Evolutionary conservation across 2,113 vertebrate species (phyloP), one percentile per base, ranked within the genome.

Genomic region (Tenebrosternarchus preto): DNA sequence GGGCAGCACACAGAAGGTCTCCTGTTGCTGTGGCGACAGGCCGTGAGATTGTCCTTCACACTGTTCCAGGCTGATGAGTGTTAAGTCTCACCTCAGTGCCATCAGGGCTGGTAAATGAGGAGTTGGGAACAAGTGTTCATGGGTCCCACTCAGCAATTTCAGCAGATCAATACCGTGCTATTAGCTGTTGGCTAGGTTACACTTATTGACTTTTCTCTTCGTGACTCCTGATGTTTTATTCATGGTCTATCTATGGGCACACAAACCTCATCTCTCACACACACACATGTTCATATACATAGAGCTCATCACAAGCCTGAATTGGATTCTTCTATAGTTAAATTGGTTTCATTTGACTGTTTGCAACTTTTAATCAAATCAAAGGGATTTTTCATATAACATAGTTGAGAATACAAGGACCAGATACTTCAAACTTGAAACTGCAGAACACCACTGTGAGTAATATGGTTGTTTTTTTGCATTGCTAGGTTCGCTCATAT

Each of bases 151-250:
- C 87, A 89, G 88, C 81, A 80, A 81, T 86, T 89, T 86, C 80
- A 86, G 78, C 80, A 83, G 83, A 89, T 92, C 90, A 86, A 91
- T 92, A 91, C 53, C 76, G 88, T 80, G 87, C 88, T 91, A 90
- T 91, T 91, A 91, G 86, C 84, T 83, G 78, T 87, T 87, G 89
- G 89, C 86, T 86, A 84, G 83, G 82, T 91, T 90, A 88, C 88
- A 90, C 83, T 67, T 81, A 90, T 87, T 83, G 87, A 92, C 87
- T 84, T 87, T 75, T 88, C 73, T 80, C 72, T 76, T 75, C 72
- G 72, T 74, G 77, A 79, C 73, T 55, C 68, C 80, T 86, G 77
- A 89, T 91, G 88, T 84, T 82, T 91, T 89, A 90, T 91, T 91
- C 87, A 90, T 85, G 76, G 22, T 22, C 3, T 64, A 83, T 72